Evolutionary conservation across 2,888 invertebrate species (phyloP), one percentile per base, ranked within the genome.

Genomic region (Chesias legatella): DNA sequence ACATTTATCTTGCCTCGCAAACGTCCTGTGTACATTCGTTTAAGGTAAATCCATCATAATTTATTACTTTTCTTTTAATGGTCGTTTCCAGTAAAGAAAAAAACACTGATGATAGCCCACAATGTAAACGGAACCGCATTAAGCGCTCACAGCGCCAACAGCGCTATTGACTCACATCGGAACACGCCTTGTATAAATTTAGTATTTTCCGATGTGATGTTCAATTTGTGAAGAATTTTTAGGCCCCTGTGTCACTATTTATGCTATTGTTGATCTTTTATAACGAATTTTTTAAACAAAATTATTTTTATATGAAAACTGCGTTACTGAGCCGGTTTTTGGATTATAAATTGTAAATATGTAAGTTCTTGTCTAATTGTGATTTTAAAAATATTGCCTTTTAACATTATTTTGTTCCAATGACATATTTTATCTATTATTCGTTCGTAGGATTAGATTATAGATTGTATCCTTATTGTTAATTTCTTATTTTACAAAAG

Each of bases 331-430:
- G 30, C 45, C 33, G 45, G 33, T 37, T 40, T 47, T 43, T 44
- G 35, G 7, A 45, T 40, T 45, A 35, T 32, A 40, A 41, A 40
- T 22, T 78, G 79, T 81, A 79, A 73, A 80, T 79, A 79, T 79
- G 79, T 79, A 79, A 73, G 69, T 63, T 73, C 66, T 68, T 68
- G 55, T 70, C 60, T 68, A 56, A 64, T 63, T 63, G 71, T 73
- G 69, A 75, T 73, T 68, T 69, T 58, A 17, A 56, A 64, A 67
- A 63, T 60, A 51, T 41, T 59, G 55, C 53, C 47, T 47, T 44
- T 46, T 37, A 48, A 43, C 35, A 31, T 45, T 37, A 39, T 43
- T 51, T 33, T 40, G 38, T 51, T 43, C 46, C 45, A 40, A 45
- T 47, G 39, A 44, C 39, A 33, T 46, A 43, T 48, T 50, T 48